Base-by-base conservation (phyloP, 2,797 vertebrate species). In the Acrocephalus scirpaceus region DNA sequence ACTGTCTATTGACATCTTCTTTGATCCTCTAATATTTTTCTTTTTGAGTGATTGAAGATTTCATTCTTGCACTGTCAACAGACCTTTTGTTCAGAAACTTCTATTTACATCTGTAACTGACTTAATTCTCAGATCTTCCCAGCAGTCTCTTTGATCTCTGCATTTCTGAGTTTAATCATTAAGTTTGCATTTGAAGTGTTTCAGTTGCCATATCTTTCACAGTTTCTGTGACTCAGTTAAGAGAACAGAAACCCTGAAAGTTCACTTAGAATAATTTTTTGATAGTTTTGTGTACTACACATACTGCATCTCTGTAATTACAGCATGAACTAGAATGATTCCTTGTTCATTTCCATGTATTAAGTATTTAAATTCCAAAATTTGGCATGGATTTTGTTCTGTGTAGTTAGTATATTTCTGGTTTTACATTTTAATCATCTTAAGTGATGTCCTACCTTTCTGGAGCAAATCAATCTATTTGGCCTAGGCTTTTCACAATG, bases 111-210 rank as follows among this genome's bases (percentile, higher is more conserved):
- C 62, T 88, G 75, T 77, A 90, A 94, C 87, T 66, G 91, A 84
- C 82, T 91, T 71, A 64, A 92, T 93, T 95, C 62, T 84, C 70
- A 65, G 61, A 72, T 86, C 80, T 95, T 83, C 62, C 61, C 76
- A 92, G 66, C 47, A 90, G 82, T 62, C 75, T 86, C 82, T 95
- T 91, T 92, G 84, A 92, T 93, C 65, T 92, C 88, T 69, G 47
- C 42, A 72, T 91, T 93, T 96, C 92, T 88, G 82, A 62, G 50
- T 90, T 94, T 94, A 94, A 95, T 90, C 26, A 81, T 72, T 62
- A 77, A 83, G 82, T 95, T 90, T 92, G 45, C 66, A 86, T 78
- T 44, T 70, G 36, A 82, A 75, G 47, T 47, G 69, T 91, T 90
- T 91, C 82, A 75, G 73, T 79, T 85, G 71, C 77, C 0, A 0